Conservation (phyloP, 2,888 invertebrate species). For the Pomacea canaliculata region DNA sequence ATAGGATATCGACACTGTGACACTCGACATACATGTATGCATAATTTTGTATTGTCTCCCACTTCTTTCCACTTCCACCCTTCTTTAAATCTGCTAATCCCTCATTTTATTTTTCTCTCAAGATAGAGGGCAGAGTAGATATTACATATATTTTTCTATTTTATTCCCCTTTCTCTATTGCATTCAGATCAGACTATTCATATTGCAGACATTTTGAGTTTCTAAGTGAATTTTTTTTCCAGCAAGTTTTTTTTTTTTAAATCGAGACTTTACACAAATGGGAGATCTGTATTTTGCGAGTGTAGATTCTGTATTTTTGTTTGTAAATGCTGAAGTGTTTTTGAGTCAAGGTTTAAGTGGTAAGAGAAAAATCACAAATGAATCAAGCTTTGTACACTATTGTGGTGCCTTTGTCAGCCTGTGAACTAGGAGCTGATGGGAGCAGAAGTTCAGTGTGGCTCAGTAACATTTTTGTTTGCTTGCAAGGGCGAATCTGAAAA, state of each 20-base stretch:
- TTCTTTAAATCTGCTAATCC: no score
- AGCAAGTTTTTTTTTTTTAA: slow-evolving; percentile 1
- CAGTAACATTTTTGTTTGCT: no score
- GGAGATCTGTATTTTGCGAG: slow-evolving; percentile 12
- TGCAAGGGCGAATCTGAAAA: no score
- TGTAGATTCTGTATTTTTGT: background rate
- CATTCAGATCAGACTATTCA: slow-evolving; percentile 3
- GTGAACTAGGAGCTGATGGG: slow-evolving; percentile 4
- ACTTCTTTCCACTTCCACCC: background rate
- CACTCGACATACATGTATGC: slow-evolving; percentile 11
- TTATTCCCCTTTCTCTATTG: slow-evolving; percentile 2
- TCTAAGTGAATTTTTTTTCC: background rate
- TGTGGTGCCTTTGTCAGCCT: slow-evolving; percentile 14
- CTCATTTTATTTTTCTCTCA: no score
- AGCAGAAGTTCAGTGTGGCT: background rate
- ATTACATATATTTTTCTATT: slow-evolving; percentile 11
- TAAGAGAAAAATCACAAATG: slow-evolving; percentile 5
- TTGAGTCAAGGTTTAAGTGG: background rate
- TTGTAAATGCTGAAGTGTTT: slow-evolving; percentile 1
- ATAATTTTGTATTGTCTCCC: slow-evolving; percentile 12
- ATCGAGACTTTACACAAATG: slow-evolving; percentile 2
- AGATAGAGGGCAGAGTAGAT: slow-evolving; percentile 15
- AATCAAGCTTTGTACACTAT: slow-evolving; percentile 1
- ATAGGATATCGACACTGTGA: slow-evolving; percentile 1
- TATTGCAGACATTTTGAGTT: slow-evolving; percentile 1